These are phyloP conservation scores for Dascyllus trimaculatus DNA, from an alignment of 2,113 vertebrate genomes.

Conservation along the genomic window DNA sequence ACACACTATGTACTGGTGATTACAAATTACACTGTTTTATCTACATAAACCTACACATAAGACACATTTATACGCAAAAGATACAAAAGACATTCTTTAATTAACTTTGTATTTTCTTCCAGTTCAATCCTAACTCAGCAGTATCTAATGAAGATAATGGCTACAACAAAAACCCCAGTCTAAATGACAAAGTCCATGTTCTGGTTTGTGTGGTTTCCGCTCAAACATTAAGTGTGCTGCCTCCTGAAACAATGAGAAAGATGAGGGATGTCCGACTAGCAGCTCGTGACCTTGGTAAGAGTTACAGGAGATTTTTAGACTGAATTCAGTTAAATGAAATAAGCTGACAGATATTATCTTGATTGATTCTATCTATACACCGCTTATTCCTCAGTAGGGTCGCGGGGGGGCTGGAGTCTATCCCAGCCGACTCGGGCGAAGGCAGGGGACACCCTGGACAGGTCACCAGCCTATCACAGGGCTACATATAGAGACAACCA, in stretches of 20 bases:
- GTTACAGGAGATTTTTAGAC: neutral
- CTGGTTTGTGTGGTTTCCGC: conserved; percentile 45
- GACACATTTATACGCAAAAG: too few species aligned
- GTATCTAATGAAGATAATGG: neutral
- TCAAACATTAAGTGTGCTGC: rapidly evolving
- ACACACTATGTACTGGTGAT: neutral
- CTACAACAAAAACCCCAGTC: conserved; percentile 10
- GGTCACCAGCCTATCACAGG: too few species aligned
- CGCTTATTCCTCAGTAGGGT: too few species aligned
- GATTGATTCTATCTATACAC: neutral
- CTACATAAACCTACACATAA: too few species aligned
- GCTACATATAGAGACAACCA: too few species aligned
- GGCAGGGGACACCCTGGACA: neutral
- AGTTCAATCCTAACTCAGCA: neutral
- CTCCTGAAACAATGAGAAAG: neutral
- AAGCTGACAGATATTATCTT: neutral
- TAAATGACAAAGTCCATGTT: conserved; percentile 40
- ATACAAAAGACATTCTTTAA: too few species aligned
- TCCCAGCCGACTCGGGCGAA: too few species aligned
- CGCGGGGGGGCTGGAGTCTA: too few species aligned
- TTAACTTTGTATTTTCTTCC: too few species aligned
- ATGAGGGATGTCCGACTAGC: conserved; percentile 27
- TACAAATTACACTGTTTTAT: neutral
- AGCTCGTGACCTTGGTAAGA: conserved; percentile 40
- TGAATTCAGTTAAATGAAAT: neutral